These are phyloP conservation scores for Siniperca obscura DNA, from an alignment of 2,797 vertebrate genomes.

Conservation along the genomic window DNA sequence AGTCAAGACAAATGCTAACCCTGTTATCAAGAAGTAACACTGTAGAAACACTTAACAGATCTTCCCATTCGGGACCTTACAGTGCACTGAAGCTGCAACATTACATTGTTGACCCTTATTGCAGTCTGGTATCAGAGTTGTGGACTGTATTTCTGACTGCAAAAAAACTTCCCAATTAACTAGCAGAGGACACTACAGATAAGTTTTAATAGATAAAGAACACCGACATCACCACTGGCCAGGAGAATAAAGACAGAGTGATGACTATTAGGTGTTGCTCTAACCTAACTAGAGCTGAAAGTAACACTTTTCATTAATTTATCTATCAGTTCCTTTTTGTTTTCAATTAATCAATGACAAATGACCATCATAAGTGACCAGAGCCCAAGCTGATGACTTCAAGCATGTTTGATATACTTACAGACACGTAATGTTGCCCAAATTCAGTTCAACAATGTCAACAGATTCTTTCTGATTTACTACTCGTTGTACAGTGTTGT, in stretches of 20 bases:
- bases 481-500: too few relatives aligned
- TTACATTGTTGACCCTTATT: neutral
- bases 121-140: neutral
- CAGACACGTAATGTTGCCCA: neutral
- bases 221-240: neutral
- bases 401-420: neutral
- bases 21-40: slow-evolving; percentile 2
- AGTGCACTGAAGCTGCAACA: neutral
- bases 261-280: neutral
- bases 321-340: neutral
- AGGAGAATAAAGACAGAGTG: neutral
- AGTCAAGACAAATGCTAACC: slow-evolving; percentile 18
- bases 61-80: neutral
- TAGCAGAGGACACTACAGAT: neutral
- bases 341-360: neutral
- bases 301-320: neutral
- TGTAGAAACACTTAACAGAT: neutral
- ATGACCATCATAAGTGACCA: neutral
- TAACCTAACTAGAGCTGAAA: neutral
- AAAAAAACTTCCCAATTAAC: neutral
- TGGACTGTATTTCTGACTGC: neutral
- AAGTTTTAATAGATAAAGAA: neutral
- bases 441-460: neutral
- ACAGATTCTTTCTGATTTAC: slow-evolving; percentile 5
- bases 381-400: neutral